These are phyloP conservation scores for Phalacrocorax pelagicus DNA, from an alignment of 2,113 vertebrate genomes.

Conservation along the genomic window DNA sequence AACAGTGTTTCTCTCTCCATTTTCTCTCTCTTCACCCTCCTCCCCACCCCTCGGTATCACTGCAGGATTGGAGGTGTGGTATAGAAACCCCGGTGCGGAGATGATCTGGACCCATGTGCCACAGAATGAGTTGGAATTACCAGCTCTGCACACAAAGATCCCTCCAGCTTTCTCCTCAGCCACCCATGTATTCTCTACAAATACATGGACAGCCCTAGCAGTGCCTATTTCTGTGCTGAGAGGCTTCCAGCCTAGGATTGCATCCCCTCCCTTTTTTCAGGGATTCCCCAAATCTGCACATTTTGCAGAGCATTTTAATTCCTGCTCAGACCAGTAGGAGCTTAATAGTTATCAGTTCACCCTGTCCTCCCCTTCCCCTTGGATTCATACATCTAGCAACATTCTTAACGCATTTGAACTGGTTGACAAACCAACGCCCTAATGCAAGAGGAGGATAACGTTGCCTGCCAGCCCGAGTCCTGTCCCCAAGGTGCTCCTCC, in stretches of 20 bases:
- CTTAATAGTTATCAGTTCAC: background rate
- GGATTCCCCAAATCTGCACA: background rate
- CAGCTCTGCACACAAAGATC: background rate
- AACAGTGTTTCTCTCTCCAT: conserved; percentile 62
- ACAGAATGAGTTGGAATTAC: background rate
- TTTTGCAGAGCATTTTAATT: background rate
- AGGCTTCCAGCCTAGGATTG: background rate
- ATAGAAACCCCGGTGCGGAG: background rate
- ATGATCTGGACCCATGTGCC: background rate
- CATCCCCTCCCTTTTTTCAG: background rate
- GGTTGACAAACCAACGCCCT: background rate
- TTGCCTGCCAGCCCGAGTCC: background rate
- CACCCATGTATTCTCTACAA: background rate
- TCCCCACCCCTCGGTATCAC: background rate
- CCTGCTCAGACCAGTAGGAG: background rate
- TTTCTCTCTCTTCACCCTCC: conserved; percentile 43
- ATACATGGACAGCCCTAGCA: background rate
- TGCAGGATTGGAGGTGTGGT: conserved; percentile 5
- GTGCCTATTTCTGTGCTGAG: background rate
- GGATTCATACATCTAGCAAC: background rate
- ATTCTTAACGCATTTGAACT: background rate
- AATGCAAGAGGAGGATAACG: background rate
- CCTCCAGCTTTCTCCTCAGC: background rate
- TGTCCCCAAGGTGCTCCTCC: background rate
- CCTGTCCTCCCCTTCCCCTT: background rate